Evolutionary conservation across 2,797 vertebrate genomes (phyloP).

Genomic region (Sarcoramphus papa): DNA sequence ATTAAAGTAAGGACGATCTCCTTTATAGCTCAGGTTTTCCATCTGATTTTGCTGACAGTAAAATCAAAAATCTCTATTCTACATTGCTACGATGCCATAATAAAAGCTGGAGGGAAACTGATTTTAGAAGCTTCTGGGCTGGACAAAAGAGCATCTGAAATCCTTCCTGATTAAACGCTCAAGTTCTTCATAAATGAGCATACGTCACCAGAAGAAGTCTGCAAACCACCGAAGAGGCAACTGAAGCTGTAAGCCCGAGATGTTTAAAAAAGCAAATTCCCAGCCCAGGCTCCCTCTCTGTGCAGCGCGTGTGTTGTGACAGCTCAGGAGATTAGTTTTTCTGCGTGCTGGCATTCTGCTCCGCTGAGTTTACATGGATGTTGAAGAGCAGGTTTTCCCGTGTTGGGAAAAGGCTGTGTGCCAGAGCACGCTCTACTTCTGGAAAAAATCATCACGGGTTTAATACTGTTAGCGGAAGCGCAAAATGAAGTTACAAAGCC

Average conservation of each 20-base stretch:
- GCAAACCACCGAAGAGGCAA: not conserved
- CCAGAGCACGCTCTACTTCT: constrained; percentile 12
- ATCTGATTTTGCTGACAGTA: not conserved
- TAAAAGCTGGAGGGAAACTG: not conserved
- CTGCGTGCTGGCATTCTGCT: constrained; percentile 10
- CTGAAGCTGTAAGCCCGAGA: not conserved
- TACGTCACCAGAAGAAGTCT: fast-evolving
- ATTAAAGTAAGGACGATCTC: not conserved
- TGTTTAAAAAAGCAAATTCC: not conserved
- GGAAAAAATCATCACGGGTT: not conserved
- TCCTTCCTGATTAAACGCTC: not conserved
- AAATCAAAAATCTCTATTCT: not conserved
- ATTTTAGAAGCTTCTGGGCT: not conserved
- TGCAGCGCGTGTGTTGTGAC: not conserved
- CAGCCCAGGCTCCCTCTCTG: not conserved
- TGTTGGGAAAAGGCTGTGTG: constrained; percentile 19
- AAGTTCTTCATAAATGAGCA: fast-evolving
- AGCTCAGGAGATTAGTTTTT: not conserved
- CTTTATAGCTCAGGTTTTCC: not conserved
- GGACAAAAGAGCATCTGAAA: not conserved
- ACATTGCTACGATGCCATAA: fast-evolving
- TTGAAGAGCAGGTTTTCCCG: constrained; percentile 33
- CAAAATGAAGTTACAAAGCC: not conserved
- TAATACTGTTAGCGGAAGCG: not conserved
- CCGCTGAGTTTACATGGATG: not conserved